Conservation (phyloP, 1,140 invertebrate species). For the Trypoxylus dichotomus region DNA sequence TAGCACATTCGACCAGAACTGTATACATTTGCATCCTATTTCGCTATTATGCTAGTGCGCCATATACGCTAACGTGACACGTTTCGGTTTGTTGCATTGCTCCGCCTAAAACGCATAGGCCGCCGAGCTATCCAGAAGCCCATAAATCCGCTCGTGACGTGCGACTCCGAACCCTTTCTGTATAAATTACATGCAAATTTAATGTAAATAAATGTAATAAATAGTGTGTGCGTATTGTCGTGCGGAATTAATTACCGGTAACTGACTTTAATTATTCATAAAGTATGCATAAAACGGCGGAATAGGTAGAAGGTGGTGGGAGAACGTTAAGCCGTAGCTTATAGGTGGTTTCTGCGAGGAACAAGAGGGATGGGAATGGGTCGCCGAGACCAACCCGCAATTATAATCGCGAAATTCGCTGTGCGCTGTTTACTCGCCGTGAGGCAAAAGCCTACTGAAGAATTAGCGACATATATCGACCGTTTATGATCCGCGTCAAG, state of each 20-base stretch:
- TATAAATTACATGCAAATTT: not conserved
- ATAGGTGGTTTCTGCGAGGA: not conserved
- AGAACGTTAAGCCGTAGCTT: not conserved
- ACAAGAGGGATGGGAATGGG: not conserved
- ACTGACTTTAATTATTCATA: not conserved
- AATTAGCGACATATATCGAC: not conserved
- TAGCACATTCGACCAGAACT: too few relatives aligned
- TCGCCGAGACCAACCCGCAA: not conserved
- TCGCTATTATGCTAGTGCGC: too few relatives aligned
- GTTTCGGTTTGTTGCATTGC: not conserved
- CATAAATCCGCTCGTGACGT: not conserved
- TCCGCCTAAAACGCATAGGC: not conserved
- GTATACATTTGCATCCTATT: too few relatives aligned
- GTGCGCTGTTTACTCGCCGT: not conserved
- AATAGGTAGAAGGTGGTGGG: not conserved
- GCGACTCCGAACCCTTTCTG: not conserved
- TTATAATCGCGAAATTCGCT: not conserved
- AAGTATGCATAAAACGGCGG: not conserved
- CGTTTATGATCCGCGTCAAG: not conserved
- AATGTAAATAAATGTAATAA: not conserved
- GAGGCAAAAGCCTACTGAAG: not conserved
- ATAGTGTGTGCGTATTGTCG: not conserved
- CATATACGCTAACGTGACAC: not conserved
- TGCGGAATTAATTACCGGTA: not conserved
- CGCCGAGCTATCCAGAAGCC: not conserved